A percentile compares a stretch with the other conserved stretches of the same genome.
Evolutionary conservation across 2,888 invertebrate genomes (phyloP).

Genomic region (Pseudanteris insignis): DNA sequence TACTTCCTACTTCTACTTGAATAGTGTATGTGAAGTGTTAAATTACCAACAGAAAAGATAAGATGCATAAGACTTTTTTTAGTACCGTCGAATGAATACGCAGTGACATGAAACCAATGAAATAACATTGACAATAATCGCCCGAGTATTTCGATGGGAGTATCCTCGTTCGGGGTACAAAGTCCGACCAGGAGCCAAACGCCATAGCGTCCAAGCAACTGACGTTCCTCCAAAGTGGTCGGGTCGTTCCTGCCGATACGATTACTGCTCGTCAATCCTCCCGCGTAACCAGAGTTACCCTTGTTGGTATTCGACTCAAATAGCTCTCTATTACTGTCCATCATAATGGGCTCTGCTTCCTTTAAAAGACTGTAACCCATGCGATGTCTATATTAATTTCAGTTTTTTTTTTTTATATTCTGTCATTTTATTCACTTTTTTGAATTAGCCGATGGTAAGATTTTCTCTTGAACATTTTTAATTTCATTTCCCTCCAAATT

Average conservation of each 20-base stretch:
- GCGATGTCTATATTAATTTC: slow-evolving; percentile 27
- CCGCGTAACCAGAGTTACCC: slow-evolving; percentile 58
- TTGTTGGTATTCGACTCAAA: slow-evolving; percentile 65
- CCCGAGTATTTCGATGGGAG: slow-evolving; percentile 83
- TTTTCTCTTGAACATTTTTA: slow-evolving; percentile 1
- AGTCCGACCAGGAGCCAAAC: slow-evolving; percentile 97
- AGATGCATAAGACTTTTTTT: slow-evolving; percentile 66
- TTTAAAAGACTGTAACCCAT: slow-evolving; percentile 74
- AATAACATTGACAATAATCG: slow-evolving; percentile 94
- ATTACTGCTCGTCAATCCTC: slow-evolving; percentile 43
- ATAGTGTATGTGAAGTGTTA: slow-evolving; percentile 62
- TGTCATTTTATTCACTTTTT: slow-evolving; percentile 34
- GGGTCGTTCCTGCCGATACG: slow-evolving; percentile 54
- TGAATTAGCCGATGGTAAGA: slow-evolving; percentile 11
- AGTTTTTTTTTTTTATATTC: slow-evolving; percentile 1
- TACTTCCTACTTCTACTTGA: slow-evolving; percentile 59
- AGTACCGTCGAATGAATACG: slow-evolving; percentile 92
- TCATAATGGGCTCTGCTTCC: slow-evolving; percentile 86
- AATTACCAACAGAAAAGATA: slow-evolving; percentile 67
- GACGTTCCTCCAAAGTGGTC: slow-evolving; percentile 80
- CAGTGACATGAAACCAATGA: slow-evolving; percentile 99
- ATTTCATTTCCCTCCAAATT: no score
- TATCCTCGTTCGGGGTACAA: slow-evolving; percentile 82
- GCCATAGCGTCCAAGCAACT: slow-evolving; percentile 91
- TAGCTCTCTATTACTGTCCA: slow-evolving; percentile 71